phyloP scores from a whole-genome alignment of 2,888 invertebrate species.

The Capitulum mitella region DNA sequence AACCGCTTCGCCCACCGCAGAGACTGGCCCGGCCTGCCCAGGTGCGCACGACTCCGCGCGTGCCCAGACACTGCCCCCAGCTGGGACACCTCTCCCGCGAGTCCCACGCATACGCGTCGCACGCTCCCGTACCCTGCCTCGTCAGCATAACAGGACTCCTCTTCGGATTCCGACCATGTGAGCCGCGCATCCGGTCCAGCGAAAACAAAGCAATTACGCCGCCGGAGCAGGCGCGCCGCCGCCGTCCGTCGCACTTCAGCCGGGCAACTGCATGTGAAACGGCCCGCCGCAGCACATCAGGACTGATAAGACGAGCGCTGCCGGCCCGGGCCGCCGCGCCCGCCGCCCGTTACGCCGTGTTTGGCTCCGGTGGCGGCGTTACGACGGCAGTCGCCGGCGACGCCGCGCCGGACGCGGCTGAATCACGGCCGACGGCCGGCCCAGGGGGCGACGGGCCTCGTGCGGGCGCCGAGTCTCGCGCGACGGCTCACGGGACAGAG shows the following conservation, averaged over 20 bases:
- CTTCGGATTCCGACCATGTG: too few species aligned
- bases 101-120: neutral
- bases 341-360: neutral
- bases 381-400: too few species aligned
- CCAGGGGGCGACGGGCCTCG: neutral
- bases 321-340: neutral
- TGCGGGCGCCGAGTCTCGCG: too few species aligned
- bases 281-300: neutral
- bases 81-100: neutral
- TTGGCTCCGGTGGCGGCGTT: neutral
- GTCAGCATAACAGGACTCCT: too few species aligned
- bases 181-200: neutral
- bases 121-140: too few species aligned
- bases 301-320: neutral
- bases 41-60: neutral
- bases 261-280: neutral
- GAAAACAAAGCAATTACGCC: neutral
- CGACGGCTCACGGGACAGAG: neutral
- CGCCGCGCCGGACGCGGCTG: too few species aligned
- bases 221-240: neutral
- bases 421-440: neutral
- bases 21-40: neutral
- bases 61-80: too few species aligned
- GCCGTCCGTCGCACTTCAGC: neutral
- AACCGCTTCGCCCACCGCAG: neutral